Conservation (phyloP, 2,888 invertebrate genomes). For the Cremastobaeus sp. region DNA sequence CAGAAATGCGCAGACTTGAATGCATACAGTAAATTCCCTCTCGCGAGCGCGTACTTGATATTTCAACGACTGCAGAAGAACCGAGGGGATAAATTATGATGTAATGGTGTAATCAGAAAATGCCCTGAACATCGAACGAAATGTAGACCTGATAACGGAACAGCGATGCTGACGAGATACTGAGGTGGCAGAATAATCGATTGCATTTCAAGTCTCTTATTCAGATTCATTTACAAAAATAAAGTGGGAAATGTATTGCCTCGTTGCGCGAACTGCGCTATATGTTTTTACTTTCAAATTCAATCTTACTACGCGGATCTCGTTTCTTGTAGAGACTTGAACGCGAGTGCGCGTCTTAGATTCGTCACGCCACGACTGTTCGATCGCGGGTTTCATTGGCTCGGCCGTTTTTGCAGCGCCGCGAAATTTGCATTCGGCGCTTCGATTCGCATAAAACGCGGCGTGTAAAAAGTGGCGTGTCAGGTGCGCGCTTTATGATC, state of each 20-base stretch:
- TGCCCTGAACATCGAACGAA: conserved; percentile 33
- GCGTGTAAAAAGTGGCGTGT: too few relatives aligned
- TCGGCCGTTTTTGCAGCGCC: too few relatives aligned
- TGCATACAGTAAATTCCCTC: conserved; percentile 20
- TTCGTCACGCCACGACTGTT: too few relatives aligned
- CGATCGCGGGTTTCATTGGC: too few relatives aligned
- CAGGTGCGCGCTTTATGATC: too few relatives aligned
- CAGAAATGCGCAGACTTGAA: not conserved
- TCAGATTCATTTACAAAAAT: conserved; percentile 50
- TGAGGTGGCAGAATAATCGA: conserved; percentile 32
- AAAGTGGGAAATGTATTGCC: conserved; percentile 44
- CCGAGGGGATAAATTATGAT: conserved; percentile 31
- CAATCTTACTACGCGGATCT: conserved; percentile 34
- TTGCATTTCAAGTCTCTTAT: conserved; percentile 34
- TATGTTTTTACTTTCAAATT: conserved; percentile 45
- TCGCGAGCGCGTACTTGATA: conserved; percentile 3
- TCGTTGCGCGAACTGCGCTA: conserved; percentile 29
- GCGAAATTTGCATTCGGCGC: too few relatives aligned
- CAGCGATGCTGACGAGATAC: conserved; percentile 10
- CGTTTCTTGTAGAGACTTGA: too few relatives aligned
- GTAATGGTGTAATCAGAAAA: conserved; percentile 40
- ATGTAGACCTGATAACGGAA: conserved; percentile 46
- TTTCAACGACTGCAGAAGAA: conserved; percentile 20
- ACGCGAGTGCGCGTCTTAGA: too few relatives aligned
- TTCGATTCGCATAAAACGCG: too few relatives aligned